A percentile compares a stretch with the other conserved stretches of the same genome.
These are phyloP conservation scores for Diachasma alloeum DNA, from an alignment of 1,140 invertebrate genomes.

Conservation along the genomic window DNA sequence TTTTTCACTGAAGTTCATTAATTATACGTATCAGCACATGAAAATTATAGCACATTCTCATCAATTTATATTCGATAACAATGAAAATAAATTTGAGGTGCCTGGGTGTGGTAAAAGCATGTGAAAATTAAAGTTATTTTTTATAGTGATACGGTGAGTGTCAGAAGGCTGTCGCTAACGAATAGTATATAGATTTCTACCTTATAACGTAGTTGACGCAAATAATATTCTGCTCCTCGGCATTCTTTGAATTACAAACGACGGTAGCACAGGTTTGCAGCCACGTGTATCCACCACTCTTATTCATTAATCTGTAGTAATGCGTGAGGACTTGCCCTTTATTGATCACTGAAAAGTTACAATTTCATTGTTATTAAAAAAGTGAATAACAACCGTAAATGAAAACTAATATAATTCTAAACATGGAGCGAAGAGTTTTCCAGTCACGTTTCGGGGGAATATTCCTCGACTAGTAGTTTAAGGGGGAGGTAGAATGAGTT, in stretches of 20 bases:
- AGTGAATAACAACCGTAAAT: background rate
- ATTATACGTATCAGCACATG: too few relatives aligned
- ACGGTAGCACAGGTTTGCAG: constrained; percentile 96
- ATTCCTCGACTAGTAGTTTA: constrained; percentile 19
- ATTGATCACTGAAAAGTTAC: constrained; percentile 81
- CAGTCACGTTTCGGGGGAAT: constrained; percentile 14
- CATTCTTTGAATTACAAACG: constrained; percentile 93
- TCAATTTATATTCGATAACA: too few relatives aligned
- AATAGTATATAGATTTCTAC: too few relatives aligned
- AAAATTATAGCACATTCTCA: too few relatives aligned
- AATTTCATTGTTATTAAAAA: constrained; percentile 1
- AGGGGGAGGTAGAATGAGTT: background rate
- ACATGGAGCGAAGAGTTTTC: constrained; percentile 18
- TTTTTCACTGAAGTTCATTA: too few relatives aligned
- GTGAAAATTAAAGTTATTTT: too few relatives aligned
- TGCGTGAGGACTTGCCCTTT: constrained; percentile 97
- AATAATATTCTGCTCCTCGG: constrained; percentile 95
- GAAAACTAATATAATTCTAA: constrained; percentile 3
- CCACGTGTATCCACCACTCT: constrained; percentile 95
- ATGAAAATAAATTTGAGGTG: too few relatives aligned
- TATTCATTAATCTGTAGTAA: constrained; percentile 96
- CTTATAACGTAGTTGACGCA: constrained; percentile 96
- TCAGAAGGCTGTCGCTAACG: too few relatives aligned
- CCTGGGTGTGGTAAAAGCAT: too few relatives aligned
- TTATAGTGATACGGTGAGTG: too few relatives aligned